Evolutionary conservation across 2,113 vertebrate species (phyloP).

Genomic region (Pongo pygmaeus): DNA sequence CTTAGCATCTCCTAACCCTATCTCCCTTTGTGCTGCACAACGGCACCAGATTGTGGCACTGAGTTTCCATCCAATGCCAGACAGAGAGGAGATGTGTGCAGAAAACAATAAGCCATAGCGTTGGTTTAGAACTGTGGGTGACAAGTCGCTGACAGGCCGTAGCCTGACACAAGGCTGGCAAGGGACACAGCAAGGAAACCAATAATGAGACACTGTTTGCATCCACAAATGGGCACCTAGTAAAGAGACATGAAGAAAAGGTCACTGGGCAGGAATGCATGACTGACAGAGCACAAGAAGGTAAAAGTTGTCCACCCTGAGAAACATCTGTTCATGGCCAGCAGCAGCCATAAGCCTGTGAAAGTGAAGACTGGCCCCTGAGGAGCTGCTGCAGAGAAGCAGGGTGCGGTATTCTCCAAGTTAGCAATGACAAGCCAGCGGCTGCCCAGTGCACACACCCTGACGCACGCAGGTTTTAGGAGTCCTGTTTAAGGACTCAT

Average conservation of each 20-base stretch:
- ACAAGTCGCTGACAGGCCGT: not conserved
- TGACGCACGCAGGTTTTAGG: not conserved
- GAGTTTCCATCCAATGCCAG: not conserved
- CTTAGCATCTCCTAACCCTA: not conserved
- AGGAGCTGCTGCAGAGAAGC: not conserved
- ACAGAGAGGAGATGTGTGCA: not conserved
- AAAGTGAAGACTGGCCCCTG: not conserved
- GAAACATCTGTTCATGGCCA: not conserved
- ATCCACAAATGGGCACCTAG: not conserved
- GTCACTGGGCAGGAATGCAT: not conserved
- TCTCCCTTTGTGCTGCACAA: not conserved
- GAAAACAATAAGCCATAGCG: not conserved
- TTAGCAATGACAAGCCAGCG: accelerated
- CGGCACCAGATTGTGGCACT: not conserved
- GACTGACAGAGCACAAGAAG: not conserved
- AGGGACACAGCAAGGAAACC: not conserved
- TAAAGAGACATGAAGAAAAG: not conserved
- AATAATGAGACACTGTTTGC: not conserved
- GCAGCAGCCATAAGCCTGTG: not conserved
- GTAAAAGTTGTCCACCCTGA: not conserved
- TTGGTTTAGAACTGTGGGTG: not conserved
- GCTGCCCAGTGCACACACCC: not conserved
- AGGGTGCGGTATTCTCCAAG: accelerated
- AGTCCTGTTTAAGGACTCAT: not conserved
- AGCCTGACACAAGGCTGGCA: not conserved